Percentiles rank a stretch among this genome's conserved stretches.
Evolutionary conservation across 2,888 invertebrate species (phyloP).

Genomic region (Drosophila paranaensis): DNA sequence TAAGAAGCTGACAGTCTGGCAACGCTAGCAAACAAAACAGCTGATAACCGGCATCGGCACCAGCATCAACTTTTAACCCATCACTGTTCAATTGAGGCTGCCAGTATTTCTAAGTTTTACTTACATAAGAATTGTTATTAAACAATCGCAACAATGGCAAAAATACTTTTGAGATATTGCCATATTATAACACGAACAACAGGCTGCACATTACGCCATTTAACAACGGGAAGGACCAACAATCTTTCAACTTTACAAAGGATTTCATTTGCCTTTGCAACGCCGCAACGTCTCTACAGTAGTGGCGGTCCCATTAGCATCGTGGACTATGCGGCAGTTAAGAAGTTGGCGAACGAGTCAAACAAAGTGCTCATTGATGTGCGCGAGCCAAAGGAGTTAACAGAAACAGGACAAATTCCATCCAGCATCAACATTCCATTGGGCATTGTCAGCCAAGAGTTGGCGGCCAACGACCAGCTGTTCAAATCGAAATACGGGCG

Average conservation of each 20-base stretch:
- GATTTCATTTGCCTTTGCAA: not conserved
- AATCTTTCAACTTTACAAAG: slow-evolving; percentile 1
- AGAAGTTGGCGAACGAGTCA: slow-evolving; percentile 85
- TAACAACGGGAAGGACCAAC: not conserved
- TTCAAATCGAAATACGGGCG: slow-evolving; percentile 87
- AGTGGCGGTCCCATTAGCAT: slow-evolving; percentile 42
- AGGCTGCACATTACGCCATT: not conserved
- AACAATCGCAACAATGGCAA: not conserved
- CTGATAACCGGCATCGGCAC: slow-evolving; percentile 43
- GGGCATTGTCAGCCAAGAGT: slow-evolving; percentile 81
- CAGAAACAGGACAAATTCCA: slow-evolving; percentile 89
- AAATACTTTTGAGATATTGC: slow-evolving; percentile 40
- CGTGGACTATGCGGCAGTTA: slow-evolving; percentile 78
- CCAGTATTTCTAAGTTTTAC: slow-evolving; percentile 38
- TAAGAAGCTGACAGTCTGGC: slow-evolving; percentile 16
- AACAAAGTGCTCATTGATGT: slow-evolving; percentile 90
- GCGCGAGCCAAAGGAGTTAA: slow-evolving; percentile 89
- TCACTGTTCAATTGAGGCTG: not conserved
- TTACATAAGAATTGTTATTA: slow-evolving; percentile 59
- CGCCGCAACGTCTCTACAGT: slow-evolving; percentile 22
- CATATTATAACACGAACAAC: slow-evolving; percentile 15
- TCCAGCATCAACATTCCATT: slow-evolving; percentile 91
- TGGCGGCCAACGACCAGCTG: slow-evolving; percentile 80
- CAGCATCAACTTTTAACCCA: not conserved
- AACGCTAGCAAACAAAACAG: slow-evolving; percentile 42